A percentile compares a stretch with the other conserved stretches of the same genome.
These are phyloP conservation scores for Hoplodrina ambigua DNA, from an alignment of 2,888 invertebrate species.

Conservation along the genomic window DNA sequence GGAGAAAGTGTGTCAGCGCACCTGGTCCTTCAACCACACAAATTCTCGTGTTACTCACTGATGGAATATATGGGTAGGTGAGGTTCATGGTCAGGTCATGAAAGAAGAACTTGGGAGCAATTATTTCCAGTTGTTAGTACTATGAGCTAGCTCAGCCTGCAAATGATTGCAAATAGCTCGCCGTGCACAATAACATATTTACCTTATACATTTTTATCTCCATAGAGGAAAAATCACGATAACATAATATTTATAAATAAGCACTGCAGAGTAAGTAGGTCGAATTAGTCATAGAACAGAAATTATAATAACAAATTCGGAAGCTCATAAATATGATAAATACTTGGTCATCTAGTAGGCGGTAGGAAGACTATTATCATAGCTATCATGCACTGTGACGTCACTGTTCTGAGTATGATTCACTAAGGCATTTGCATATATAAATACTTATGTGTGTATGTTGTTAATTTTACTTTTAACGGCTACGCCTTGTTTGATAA, in stretches of 20 bases:
- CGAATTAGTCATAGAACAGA: slow-evolving; percentile 43
- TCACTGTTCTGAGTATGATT: slow-evolving; percentile 37
- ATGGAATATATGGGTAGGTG: background rate
- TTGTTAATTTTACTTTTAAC: slow-evolving; percentile 26
- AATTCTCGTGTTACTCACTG: slow-evolving; percentile 17
- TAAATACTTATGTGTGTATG: slow-evolving; percentile 16
- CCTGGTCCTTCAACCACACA: slow-evolving; percentile 52
- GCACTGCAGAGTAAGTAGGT: slow-evolving; percentile 16
- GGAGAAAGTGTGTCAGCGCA: slow-evolving; percentile 71
- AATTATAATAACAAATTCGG: slow-evolving; percentile 48
- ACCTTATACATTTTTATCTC: slow-evolving; percentile 24
- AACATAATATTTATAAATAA: slow-evolving; percentile 47
- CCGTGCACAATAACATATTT: slow-evolving; percentile 16
- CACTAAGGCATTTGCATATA: slow-evolving; percentile 40
- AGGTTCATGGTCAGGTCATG: slow-evolving; percentile 4
- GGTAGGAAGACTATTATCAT: slow-evolving; percentile 27
- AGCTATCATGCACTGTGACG: slow-evolving; percentile 39
- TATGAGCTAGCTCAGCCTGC: no score
- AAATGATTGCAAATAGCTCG: slow-evolving; percentile 9
- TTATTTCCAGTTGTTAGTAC: background rate
- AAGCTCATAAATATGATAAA: slow-evolving; percentile 45
- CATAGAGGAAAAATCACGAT: slow-evolving; percentile 27
- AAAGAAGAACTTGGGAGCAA: background rate
- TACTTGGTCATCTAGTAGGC: slow-evolving; percentile 26
- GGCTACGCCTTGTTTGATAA: slow-evolving; percentile 18